Evolutionary conservation across 2,888 invertebrate species (phyloP).

Genomic region (Drosophila bunnanda): DNA sequence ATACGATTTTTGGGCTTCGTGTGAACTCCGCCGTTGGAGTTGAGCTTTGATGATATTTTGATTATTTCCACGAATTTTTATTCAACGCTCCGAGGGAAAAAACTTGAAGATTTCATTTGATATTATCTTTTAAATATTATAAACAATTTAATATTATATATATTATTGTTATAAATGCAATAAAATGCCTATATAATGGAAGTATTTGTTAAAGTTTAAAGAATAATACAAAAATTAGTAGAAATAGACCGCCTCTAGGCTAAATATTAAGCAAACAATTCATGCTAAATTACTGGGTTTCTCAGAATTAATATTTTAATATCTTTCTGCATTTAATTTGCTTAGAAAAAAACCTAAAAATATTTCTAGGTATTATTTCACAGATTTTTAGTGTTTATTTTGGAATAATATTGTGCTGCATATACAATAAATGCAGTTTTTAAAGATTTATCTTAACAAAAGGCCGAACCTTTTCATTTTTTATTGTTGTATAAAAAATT

Average conservation of each 20-base stretch:
- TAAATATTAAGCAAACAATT: too few relatives aligned
- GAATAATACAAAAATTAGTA: too few relatives aligned
- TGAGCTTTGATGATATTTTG: conserved; percentile 57
- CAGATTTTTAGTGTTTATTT: background rate
- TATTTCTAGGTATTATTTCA: background rate
- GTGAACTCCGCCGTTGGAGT: conserved; percentile 55
- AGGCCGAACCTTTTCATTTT: too few relatives aligned
- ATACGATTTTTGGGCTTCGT: conserved; percentile 53
- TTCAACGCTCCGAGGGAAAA: conserved; percentile 11
- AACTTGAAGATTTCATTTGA: background rate
- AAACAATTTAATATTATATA: background rate
- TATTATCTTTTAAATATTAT: background rate
- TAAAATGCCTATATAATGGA: too few relatives aligned
- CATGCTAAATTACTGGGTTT: too few relatives aligned
- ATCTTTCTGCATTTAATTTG: too few relatives aligned
- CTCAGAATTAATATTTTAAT: background rate
- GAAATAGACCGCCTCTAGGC: too few relatives aligned
- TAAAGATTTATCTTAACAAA: background rate
- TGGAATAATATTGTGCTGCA: background rate
- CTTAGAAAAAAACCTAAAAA: background rate
- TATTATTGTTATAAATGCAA: background rate
- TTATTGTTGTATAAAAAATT: background rate
- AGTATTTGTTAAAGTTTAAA: too few relatives aligned
- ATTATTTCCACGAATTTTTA: conserved; percentile 44
- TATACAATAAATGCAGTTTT: background rate